Conservation (phyloP, 2,888 invertebrate species). For the Tetragnatha montana region DNA sequence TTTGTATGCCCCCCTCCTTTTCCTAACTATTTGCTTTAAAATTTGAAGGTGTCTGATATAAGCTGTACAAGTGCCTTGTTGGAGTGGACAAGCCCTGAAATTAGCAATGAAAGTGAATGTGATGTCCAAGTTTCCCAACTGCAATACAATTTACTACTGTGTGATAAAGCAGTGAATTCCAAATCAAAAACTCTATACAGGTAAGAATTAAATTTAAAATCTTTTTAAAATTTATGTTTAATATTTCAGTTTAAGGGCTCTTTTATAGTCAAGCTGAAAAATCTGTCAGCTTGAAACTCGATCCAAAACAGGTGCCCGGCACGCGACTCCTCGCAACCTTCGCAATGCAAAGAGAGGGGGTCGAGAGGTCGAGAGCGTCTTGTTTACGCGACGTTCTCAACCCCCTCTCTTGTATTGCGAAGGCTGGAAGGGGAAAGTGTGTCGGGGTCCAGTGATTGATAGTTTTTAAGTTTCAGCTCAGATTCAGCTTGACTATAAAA, state of each 20-base stretch:
- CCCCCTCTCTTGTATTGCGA: too few relatives aligned
- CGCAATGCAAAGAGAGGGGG: too few relatives aligned
- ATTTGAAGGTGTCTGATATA: constrained; percentile 85
- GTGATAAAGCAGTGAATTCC: constrained; percentile 83
- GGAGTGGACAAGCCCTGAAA: constrained; percentile 85
- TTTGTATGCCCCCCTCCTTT: not conserved
- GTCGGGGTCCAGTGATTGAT: too few relatives aligned
- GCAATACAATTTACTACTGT: constrained; percentile 86
- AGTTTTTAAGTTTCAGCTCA: too few relatives aligned
- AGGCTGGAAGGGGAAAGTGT: too few relatives aligned
- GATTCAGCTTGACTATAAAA: too few relatives aligned
- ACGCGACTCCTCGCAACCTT: too few relatives aligned
- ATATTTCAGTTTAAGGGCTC: not conserved
- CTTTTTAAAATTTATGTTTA: not conserved
- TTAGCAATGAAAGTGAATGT: constrained; percentile 79
- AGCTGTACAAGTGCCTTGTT: constrained; percentile 89
- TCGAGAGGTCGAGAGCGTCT: too few relatives aligned
- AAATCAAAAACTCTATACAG: constrained; percentile 53
- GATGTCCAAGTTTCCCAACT: constrained; percentile 82
- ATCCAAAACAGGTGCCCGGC: too few relatives aligned
- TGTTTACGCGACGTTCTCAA: too few relatives aligned
- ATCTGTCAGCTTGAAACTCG: too few relatives aligned
- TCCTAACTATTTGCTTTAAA: not conserved
- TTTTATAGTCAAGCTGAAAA: too few relatives aligned
- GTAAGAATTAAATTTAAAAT: constrained; percentile 8